Conservation (phyloP, 2,797 vertebrate species). For the Dryobates pubescens region DNA sequence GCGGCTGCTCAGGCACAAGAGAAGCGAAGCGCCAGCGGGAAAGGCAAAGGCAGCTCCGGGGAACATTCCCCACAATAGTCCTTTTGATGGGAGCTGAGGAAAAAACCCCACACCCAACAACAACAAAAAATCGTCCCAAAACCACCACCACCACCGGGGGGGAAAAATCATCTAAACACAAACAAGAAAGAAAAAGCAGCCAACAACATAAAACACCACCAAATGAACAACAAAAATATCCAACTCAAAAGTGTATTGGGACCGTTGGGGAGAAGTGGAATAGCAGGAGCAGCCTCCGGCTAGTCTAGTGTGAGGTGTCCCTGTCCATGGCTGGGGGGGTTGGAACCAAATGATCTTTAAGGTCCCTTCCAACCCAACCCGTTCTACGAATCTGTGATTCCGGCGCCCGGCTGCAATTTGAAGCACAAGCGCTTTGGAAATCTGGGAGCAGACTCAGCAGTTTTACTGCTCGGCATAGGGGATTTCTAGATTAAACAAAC, state of each 20-base stretch:
- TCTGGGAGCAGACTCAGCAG: background rate
- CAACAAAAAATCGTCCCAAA: no score
- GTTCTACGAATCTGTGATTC: no score
- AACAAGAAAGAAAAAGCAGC: background rate
- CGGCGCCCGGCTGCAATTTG: background rate
- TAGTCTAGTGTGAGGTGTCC: no score
- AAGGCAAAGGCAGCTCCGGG: conserved; percentile 8
- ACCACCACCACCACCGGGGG: no score
- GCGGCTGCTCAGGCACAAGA: background rate
- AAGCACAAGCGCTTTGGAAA: background rate
- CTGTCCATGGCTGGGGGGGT: no score
- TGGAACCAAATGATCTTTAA: no score
- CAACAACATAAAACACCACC: no score
- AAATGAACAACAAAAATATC: background rate
- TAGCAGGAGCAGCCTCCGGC: background rate
- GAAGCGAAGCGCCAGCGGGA: background rate
- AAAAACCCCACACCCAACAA: background rate
- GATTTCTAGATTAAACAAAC: background rate
- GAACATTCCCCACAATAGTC: background rate
- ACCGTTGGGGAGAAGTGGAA: conserved; percentile 7
- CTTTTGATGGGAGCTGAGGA: conserved; percentile 21
- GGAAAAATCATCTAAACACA: no score
- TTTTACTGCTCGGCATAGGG: background rate
- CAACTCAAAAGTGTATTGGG: background rate
- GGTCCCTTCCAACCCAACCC: no score